A percentile compares a stretch with the other conserved stretches of the same genome.
These are phyloP conservation scores for Zaprionus tsacasi DNA, from an alignment of 1,140 invertebrate species.

Conservation along the genomic window DNA sequence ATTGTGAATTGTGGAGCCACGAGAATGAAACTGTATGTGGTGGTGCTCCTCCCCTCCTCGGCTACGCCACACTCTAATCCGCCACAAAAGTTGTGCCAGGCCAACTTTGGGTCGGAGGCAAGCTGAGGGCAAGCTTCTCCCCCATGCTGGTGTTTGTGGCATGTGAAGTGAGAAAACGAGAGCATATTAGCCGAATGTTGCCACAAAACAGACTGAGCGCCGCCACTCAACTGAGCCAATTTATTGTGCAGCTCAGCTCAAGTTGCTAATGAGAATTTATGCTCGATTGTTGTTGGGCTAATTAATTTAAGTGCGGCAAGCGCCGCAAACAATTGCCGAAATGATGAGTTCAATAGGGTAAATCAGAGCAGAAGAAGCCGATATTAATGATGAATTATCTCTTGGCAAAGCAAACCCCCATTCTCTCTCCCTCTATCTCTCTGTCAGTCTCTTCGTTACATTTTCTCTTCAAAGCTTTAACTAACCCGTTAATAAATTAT, in stretches of 20 bases:
- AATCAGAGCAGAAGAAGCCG: background rate
- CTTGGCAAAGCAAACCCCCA: background rate
- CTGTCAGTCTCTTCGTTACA: background rate
- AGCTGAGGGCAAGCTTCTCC: constrained; percentile 5
- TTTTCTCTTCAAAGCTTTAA: background rate
- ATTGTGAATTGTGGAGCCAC: constrained; percentile 60
- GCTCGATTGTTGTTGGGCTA: constrained; percentile 66
- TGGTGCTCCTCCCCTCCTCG: no score
- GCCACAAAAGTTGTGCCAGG: constrained; percentile 5
- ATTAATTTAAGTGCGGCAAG: constrained; percentile 22
- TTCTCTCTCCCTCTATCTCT: no score
- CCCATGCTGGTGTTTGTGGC: background rate
- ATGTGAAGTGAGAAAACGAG: constrained; percentile 10
- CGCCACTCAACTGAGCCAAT: constrained; percentile 36
- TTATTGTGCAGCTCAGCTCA: constrained; percentile 40
- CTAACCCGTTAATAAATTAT: constrained; percentile 3
- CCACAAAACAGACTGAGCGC: background rate
- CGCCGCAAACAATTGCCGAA: constrained; percentile 5
- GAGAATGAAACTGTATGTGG: background rate
- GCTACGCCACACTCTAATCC: background rate
- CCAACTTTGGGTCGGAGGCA: constrained; percentile 10
- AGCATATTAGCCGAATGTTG: constrained; percentile 45
- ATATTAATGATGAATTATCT: background rate
- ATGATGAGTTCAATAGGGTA: constrained; percentile 19
- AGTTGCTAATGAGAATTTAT: constrained; percentile 68